Conservation (phyloP, 2,113 vertebrate genomes). For the Gadus macrocephalus region DNA sequence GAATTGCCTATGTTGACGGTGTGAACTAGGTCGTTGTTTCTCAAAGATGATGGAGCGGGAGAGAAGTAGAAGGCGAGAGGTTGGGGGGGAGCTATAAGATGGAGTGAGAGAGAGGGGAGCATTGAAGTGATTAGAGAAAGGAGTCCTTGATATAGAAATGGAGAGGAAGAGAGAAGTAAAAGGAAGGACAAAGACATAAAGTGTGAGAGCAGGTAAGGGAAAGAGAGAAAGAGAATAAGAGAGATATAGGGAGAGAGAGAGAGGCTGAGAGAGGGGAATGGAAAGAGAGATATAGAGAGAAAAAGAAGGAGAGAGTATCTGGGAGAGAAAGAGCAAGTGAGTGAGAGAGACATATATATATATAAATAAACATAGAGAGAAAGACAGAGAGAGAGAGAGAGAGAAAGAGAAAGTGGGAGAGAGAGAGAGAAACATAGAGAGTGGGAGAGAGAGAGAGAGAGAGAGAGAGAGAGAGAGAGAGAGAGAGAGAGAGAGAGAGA, state of each 20-base stretch:
- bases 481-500: neutral
- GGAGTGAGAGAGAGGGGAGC: too few species aligned
- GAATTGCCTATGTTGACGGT: too few species aligned
- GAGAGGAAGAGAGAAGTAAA: neutral
- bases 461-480: neutral
- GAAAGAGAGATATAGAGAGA: neutral
- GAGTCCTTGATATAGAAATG: neutral
- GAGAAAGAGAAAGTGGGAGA: neutral
- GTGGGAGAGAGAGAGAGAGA: neutral
- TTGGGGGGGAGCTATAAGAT: too few species aligned
- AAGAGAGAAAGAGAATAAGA: neutral
- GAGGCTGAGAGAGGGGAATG: neutral
- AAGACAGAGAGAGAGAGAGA: conserved; percentile 1
- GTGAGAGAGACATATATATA: neutral
- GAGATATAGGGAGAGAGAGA: neutral
- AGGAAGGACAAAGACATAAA: neutral
- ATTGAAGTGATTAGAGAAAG: neutral
- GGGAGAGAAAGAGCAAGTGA: neutral
- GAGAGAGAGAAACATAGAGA: neutral
- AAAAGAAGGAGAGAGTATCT: neutral
- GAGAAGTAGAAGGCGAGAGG: too few species aligned
- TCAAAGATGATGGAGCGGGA: too few species aligned
- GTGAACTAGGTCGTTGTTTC: too few species aligned
- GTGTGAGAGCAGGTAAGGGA: neutral
- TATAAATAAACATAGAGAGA: neutral